phyloP scores from a whole-genome alignment of 2,888 invertebrate genomes.

The Himalopsyche kuldschensis region DNA sequence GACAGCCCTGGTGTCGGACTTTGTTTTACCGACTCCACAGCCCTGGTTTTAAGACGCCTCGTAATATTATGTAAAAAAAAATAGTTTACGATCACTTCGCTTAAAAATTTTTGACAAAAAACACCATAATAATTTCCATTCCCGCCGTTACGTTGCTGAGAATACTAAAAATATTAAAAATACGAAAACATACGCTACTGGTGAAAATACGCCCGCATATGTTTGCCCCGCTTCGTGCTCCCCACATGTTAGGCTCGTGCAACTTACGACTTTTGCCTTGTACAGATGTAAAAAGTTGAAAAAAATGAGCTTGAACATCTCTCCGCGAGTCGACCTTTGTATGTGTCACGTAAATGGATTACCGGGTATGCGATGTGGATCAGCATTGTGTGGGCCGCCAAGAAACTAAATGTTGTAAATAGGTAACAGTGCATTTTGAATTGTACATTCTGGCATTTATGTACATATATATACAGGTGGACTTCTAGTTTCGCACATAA shows the following conservation, averaged over 20 bases:
- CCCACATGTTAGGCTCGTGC: background rate
- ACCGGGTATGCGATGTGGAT: background rate
- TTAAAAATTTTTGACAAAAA: background rate
- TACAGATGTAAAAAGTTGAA: background rate
- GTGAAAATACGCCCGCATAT: background rate
- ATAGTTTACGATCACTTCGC: no score
- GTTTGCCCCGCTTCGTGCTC: background rate
- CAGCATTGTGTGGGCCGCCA: background rate
- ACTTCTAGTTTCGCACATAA: no score
- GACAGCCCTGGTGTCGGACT: no score
- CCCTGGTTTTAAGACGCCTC: no score
- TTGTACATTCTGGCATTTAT: no score
- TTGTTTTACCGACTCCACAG: no score
- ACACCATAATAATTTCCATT: background rate
- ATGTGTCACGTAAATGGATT: background rate
- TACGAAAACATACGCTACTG: background rate
- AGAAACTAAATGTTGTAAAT: background rate
- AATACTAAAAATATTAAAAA: background rate
- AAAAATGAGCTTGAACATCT: background rate
- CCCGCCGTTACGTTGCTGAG: background rate
- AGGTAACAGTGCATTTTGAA: no score
- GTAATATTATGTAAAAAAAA: no score
- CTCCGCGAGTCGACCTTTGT: background rate
- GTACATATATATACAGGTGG: no score
- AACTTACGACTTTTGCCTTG: background rate